These are phyloP conservation scores for Micropterix aruncella DNA, from an alignment of 2,888 invertebrate species.

Conservation along the genomic window DNA sequence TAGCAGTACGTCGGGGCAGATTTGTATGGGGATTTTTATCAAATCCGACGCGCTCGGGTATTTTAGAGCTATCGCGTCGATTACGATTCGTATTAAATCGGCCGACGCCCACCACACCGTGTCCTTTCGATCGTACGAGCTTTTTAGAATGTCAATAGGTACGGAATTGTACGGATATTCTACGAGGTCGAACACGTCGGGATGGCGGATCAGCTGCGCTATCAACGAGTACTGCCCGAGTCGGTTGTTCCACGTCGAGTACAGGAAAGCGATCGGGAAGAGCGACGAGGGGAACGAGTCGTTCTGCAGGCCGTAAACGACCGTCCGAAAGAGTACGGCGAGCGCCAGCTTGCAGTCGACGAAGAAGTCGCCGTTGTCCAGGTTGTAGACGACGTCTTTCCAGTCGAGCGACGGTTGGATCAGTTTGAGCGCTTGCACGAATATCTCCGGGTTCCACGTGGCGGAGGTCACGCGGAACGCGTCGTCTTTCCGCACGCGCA, in stretches of 20 bases:
- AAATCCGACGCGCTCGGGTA: constrained; percentile 60
- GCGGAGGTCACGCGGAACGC: constrained; percentile 23
- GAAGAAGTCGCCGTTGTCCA: constrained; percentile 70
- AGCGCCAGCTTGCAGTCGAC: constrained; percentile 67
- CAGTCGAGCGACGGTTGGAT: constrained; percentile 61
- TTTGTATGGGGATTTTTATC: constrained; percentile 68
- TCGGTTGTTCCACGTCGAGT: constrained; percentile 69
- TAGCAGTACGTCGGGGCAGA: constrained; percentile 80
- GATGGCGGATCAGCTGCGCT: constrained; percentile 62
- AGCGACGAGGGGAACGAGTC: constrained; percentile 40
- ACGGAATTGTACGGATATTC: constrained; percentile 69
- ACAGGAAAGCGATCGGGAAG: constrained; percentile 67
- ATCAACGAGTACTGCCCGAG: constrained; percentile 72
- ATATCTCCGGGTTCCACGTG: constrained; percentile 77
- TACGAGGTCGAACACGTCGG: constrained; percentile 75
- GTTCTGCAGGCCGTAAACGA: constrained; percentile 53
- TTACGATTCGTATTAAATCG: constrained; percentile 64
- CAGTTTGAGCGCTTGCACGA: constrained; percentile 70
- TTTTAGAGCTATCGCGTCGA: constrained; percentile 66
- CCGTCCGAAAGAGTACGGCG: constrained; percentile 54
- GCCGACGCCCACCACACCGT: constrained; percentile 73
- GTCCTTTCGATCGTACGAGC: constrained; percentile 78
- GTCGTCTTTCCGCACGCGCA: constrained; percentile 24
- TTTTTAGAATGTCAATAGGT: constrained; percentile 65
- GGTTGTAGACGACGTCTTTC: constrained; percentile 66